phyloP scores from a whole-genome alignment of 2,888 invertebrate genomes.

The Lamproptera curius region DNA sequence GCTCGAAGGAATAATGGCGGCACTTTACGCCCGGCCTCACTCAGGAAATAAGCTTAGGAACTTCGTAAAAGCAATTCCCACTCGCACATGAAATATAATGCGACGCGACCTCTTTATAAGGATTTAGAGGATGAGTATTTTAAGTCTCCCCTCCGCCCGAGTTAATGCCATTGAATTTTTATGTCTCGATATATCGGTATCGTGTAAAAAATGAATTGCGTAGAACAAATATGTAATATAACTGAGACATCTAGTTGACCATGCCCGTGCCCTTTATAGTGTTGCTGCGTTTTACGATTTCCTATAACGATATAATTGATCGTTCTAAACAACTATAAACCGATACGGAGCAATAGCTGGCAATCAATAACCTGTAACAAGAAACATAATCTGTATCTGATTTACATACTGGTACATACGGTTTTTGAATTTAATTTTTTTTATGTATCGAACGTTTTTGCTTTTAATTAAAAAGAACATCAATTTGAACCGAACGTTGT shows the following conservation, averaged over 20 bases:
- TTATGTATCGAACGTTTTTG: too few species aligned
- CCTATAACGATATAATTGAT: slow-evolving; percentile 10
- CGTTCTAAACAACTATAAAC: slow-evolving; percentile 1
- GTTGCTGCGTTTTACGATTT: slow-evolving; percentile 5
- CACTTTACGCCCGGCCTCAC: slow-evolving; percentile 72
- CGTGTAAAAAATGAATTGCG: neutral
- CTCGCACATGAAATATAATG: slow-evolving; percentile 74
- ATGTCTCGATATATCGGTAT: neutral
- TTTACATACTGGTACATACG: too few species aligned
- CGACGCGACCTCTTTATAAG: slow-evolving; percentile 70
- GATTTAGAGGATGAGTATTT: slow-evolving; percentile 62
- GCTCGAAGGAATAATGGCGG: slow-evolving; percentile 60
- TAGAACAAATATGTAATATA: slow-evolving; percentile 5
- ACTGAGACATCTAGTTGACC: slow-evolving; percentile 8
- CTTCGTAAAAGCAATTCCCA: slow-evolving; percentile 75
- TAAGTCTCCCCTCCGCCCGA: slow-evolving; percentile 30
- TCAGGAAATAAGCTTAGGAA: slow-evolving; percentile 77
- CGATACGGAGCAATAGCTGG: neutral
- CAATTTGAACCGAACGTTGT: neutral
- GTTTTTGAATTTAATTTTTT: too few species aligned
- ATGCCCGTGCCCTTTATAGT: slow-evolving; percentile 15
- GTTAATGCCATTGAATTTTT: neutral
- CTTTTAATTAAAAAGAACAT: too few species aligned
- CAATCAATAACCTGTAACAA: too few species aligned
- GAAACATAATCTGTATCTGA: too few species aligned